A percentile compares a stretch with the other conserved stretches of the same genome.
These are phyloP conservation scores for Bombus superbus DNA, from an alignment of 1,140 invertebrate genomes.

Conservation along the genomic window DNA sequence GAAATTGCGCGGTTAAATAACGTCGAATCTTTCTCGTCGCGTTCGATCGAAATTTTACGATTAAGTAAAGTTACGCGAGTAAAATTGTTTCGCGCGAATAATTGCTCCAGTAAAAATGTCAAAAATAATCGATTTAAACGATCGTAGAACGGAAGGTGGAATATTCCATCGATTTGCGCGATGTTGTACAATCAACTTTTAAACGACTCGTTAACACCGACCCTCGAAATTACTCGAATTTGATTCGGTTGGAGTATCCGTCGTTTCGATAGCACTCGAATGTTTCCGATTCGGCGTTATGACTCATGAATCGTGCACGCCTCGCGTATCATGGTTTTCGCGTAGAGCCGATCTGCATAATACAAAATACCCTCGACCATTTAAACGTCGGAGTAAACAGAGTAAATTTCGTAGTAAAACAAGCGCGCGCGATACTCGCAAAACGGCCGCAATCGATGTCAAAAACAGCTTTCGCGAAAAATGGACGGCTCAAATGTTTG, in stretches of 20 bases:
- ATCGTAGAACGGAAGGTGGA: too few species aligned
- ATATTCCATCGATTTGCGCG: too few species aligned
- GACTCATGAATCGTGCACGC: neutral
- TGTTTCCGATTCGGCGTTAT: neutral
- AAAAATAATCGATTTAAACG: too few species aligned
- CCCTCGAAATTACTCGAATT: neutral
- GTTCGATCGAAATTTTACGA: too few species aligned
- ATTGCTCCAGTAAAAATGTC: too few species aligned
- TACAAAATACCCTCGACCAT: conserved; percentile 15
- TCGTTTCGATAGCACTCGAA: neutral
- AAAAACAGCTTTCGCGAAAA: conserved; percentile 15
- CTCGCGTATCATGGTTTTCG: neutral
- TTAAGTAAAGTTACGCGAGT: too few species aligned
- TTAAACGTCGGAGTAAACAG: conserved; percentile 13
- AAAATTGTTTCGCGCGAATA: too few species aligned
- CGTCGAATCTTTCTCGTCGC: too few species aligned
- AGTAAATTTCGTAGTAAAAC: conserved; percentile 13
- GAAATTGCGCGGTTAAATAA: too few species aligned
- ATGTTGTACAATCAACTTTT: too few species aligned
- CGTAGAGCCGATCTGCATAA: neutral
- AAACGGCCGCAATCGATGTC: conserved; percentile 17
- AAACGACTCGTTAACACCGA: neutral
- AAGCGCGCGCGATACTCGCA: neutral
- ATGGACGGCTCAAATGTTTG: neutral
- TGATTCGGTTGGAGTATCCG: neutral